phyloP scores from a whole-genome alignment of 2,797 vertebrate species.

The Hippocampus kuda region DNA sequence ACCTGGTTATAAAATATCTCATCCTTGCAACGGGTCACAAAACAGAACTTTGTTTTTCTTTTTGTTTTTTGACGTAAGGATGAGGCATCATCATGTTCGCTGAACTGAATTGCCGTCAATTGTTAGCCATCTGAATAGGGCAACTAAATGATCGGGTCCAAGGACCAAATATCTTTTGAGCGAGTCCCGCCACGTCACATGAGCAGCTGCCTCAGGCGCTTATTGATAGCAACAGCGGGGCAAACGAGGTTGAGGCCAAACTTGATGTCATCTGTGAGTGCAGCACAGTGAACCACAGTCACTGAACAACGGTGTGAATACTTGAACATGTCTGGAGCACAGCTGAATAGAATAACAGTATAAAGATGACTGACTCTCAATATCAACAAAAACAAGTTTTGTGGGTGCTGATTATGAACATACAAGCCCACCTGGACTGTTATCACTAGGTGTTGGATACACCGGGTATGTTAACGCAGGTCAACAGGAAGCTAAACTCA shows the following conservation, averaged over 20 bases:
- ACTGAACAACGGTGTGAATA: conserved; percentile 17
- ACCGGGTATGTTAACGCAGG: no score
- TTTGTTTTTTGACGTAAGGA: neutral
- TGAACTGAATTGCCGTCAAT: neutral
- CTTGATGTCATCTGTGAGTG: conserved; percentile 32
- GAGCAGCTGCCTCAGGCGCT: conserved; percentile 67
- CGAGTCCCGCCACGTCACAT: conserved; percentile 54
- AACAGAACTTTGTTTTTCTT: neutral
- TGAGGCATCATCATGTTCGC: neutral
- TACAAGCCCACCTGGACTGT: neutral
- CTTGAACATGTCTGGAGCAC: conserved; percentile 16
- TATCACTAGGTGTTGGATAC: no score
- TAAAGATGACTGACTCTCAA: neutral
- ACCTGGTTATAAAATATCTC: conserved; percentile 1
- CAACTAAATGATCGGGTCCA: conserved; percentile 22
- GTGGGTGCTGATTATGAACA: neutral
- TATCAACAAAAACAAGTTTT: neutral
- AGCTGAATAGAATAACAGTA: neutral
- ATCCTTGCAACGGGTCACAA: neutral
- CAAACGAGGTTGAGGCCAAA: conserved; percentile 39
- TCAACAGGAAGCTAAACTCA: no score
- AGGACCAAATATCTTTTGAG: conserved; percentile 31
- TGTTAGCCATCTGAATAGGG: conserved; percentile 14
- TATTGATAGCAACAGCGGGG: conserved; percentile 53
- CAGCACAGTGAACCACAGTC: neutral